Conservation (phyloP, 2,113 vertebrate genomes). For the Brachyhypopomus gauderio region DNA sequence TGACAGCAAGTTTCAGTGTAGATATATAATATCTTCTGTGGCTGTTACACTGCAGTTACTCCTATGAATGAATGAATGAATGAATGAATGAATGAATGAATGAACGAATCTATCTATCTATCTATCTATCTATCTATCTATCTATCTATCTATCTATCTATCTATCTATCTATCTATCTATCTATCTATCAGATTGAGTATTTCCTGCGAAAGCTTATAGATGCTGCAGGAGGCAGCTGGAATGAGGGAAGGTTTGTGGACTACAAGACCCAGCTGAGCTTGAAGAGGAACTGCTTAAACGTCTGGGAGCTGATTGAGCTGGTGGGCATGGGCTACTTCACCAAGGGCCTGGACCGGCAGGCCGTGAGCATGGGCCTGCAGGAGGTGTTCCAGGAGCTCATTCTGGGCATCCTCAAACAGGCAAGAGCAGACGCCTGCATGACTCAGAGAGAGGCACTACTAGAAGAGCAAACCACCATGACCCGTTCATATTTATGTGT, state of each 20-base stretch:
- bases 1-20: no score
- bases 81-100: no score
- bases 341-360: constrained; percentile 88
- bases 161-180: no score
- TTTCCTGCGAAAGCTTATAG: constrained; percentile 88
- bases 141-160: no score
- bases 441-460: no score
- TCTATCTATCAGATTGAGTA: constrained; percentile 84
- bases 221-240: constrained; percentile 92
- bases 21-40: no score
- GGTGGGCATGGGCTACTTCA: constrained; percentile 87
- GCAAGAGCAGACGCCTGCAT: constrained; percentile 65
- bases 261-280: constrained; percentile 82
- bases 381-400: constrained; percentile 91
- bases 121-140: no score
- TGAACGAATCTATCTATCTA: no score
- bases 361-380: constrained; percentile 88
- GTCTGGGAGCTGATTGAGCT: constrained; percentile 88
- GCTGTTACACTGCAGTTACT: background rate
- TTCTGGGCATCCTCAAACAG: constrained; percentile 93
- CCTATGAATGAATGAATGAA: no score
- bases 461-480: no score
- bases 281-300: constrained; percentile 78
- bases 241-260: constrained; percentile 91
- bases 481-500: background rate